These are phyloP conservation scores for Eulemur rubriventer DNA, from an alignment of 2,797 vertebrate genomes.

Conservation along the genomic window DNA sequence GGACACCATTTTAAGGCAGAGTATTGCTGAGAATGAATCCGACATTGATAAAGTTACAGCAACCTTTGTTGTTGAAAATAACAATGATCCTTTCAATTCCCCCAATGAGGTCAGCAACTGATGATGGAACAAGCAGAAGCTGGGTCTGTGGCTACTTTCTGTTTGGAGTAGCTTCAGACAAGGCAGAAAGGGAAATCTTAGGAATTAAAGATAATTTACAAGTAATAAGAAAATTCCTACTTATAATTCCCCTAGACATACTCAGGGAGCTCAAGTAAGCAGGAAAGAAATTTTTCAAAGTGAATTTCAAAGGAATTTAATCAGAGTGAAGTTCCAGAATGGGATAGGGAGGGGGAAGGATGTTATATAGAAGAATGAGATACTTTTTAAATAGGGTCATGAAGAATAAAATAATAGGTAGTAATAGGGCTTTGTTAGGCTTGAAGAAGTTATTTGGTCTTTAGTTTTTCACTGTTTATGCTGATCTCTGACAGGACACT, in stretches of 20 bases:
- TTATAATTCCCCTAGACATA: slow-evolving; percentile 6
- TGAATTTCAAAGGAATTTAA: slow-evolving; percentile 26
- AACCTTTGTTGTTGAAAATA: background rate
- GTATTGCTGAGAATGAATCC: background rate
- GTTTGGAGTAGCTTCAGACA: slow-evolving; percentile 24
- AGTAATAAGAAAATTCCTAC: slow-evolving; percentile 27
- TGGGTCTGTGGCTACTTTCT: slow-evolving; percentile 16
- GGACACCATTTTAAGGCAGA: background rate
- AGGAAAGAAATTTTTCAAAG: slow-evolving; percentile 25
- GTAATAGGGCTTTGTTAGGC: background rate
- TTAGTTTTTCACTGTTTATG: background rate
- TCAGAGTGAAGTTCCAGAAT: background rate
- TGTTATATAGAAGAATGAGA: background rate
- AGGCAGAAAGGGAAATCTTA: background rate
- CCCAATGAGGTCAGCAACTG: background rate
- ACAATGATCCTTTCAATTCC: background rate
- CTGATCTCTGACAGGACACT: background rate
- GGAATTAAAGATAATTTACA: slow-evolving; percentile 45
- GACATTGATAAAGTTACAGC: background rate
- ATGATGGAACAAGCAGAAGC: background rate
- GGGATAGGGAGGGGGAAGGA: too few relatives aligned
- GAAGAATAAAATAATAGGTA: background rate
- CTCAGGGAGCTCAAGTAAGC: slow-evolving; percentile 11
- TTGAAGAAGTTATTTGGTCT: background rate
- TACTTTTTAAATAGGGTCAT: background rate